Percentiles rank a stretch among this genome's conserved stretches.
Evolutionary conservation across 2,113 vertebrate genomes (phyloP).

Genomic region (Hippocampus comes): DNA sequence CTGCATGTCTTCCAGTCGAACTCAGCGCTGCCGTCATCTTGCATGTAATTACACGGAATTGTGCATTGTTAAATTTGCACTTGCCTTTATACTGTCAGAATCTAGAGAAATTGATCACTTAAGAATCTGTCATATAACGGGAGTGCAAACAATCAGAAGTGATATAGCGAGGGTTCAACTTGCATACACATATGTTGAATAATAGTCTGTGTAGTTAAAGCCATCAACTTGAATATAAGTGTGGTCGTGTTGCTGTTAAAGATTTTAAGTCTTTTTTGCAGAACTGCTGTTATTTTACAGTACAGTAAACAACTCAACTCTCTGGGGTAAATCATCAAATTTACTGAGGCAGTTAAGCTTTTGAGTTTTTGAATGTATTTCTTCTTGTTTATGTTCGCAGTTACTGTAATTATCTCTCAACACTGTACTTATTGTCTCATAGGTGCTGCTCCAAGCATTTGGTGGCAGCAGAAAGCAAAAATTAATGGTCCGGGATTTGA

Average conservation of each 20-base stretch:
- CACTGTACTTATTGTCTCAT: conserved; percentile 3
- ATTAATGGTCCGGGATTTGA: conserved; percentile 15
- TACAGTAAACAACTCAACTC: not conserved
- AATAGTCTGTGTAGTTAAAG: not conserved
- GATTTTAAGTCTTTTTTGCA: not conserved
- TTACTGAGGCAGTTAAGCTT: conserved; percentile 1
- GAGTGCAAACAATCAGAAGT: not conserved
- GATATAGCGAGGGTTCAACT: not conserved
- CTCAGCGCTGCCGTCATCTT: not conserved
- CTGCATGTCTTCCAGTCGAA: not conserved
- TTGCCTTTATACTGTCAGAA: not conserved
- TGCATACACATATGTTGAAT: too few relatives aligned
- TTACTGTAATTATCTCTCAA: conserved; percentile 22
- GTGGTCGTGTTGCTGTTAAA: not conserved
- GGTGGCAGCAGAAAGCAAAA: conserved; percentile 9
- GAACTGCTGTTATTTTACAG: not conserved
- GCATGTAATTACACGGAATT: not conserved
- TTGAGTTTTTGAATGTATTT: conserved; percentile 19
- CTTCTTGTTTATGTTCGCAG: conserved; percentile 3
- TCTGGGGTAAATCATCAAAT: not conserved
- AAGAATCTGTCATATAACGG: not conserved
- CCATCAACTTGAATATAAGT: not conserved
- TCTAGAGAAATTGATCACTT: not conserved
- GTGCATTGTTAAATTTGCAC: not conserved
- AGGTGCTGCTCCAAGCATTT: conserved; percentile 17